These are phyloP conservation scores for Caradrina clavipalpis DNA, from an alignment of 2,888 invertebrate genomes.

Conservation along the genomic window DNA sequence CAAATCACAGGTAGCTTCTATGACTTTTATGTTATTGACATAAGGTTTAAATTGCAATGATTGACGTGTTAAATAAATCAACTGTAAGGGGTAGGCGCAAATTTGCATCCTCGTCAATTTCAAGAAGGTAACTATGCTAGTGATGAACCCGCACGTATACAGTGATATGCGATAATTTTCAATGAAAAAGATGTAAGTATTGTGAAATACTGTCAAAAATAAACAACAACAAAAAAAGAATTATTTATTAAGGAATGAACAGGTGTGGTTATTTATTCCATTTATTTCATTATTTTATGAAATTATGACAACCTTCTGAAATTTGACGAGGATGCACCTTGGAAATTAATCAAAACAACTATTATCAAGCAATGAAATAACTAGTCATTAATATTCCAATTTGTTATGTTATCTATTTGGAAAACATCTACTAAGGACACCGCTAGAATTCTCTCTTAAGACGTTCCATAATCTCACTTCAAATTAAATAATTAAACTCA, in stretches of 20 bases:
- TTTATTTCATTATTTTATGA: too few species aligned
- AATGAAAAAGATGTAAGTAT: too few species aligned
- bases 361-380: background rate
- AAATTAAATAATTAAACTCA: background rate
- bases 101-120: too few species aligned
- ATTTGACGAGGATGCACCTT: too few species aligned
- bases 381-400: constrained; percentile 14
- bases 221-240: too few species aligned
- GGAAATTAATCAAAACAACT: background rate
- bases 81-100: background rate
- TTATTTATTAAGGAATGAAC: too few species aligned
- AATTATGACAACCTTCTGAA: too few species aligned
- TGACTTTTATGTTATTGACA: background rate
- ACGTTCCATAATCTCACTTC: background rate
- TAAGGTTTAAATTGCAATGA: background rate
- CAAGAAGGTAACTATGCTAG: too few species aligned
- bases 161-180: too few species aligned
- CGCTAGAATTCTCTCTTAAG: background rate
- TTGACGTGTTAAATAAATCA: background rate
- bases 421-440: background rate
- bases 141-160: too few species aligned
- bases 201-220: too few species aligned
- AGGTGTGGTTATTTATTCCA: too few species aligned
- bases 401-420: background rate
- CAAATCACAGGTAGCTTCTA: background rate